Conservation (phyloP, 2,113 vertebrate genomes). For the Sander vitreus region DNA sequence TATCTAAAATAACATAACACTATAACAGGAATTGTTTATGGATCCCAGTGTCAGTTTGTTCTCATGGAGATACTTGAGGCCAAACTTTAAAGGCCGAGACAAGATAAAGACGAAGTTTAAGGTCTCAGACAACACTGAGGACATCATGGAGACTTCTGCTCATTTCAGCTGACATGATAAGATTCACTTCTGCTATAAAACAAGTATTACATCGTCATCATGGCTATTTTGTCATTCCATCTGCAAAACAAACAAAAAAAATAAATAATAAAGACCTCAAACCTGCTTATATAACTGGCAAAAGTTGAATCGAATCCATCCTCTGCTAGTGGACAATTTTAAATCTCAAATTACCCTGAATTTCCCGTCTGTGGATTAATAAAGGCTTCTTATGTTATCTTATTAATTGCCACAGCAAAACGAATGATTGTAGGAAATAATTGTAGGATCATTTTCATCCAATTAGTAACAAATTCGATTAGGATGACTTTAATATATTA, state of each 20-base stretch:
- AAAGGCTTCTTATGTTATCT: not conserved
- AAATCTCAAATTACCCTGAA: not conserved
- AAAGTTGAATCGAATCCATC: not conserved
- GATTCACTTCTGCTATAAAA: constrained; percentile 73
- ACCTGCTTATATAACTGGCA: not conserved
- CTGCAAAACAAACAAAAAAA: constrained; percentile 25
- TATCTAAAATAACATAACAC: not conserved
- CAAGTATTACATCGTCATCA: not conserved
- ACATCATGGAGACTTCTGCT: constrained; percentile 36
- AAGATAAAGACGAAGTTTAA: not conserved
- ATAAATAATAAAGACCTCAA: not conserved
- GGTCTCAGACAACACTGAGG: constrained; percentile 15
- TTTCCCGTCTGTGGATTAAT: not conserved
- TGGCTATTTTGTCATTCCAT: constrained; percentile 22
- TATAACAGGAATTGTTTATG: not conserved
- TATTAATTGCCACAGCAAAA: not conserved
- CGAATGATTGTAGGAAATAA: not conserved
- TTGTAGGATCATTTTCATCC: not conserved
- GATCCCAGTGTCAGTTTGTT: not conserved
- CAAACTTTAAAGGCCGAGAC: not conserved
- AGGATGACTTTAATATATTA: not conserved
- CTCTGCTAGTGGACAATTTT: not conserved
- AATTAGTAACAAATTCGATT: not conserved
- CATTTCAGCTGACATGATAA: constrained; percentile 66
- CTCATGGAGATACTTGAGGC: constrained; percentile 1